Evolutionary conservation across 2,797 vertebrate species (phyloP).

Genomic region (Choloepus didactylus): DNA sequence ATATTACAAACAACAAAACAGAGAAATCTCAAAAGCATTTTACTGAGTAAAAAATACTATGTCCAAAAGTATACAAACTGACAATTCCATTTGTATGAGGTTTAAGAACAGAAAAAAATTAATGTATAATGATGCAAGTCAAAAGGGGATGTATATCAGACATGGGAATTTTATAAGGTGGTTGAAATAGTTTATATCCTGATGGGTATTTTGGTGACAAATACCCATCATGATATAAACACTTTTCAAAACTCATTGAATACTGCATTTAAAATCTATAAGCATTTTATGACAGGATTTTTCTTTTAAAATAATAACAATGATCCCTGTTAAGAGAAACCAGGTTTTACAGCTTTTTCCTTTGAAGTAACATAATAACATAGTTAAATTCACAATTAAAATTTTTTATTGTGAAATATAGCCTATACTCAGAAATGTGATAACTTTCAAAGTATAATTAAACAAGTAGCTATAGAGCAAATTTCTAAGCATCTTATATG

Average conservation of each 20-base stretch:
- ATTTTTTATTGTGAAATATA: too few relatives aligned
- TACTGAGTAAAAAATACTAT: background rate
- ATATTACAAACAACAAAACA: background rate
- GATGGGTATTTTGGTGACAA: background rate
- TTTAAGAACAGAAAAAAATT: background rate
- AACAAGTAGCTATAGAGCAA: too few relatives aligned
- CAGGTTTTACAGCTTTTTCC: background rate
- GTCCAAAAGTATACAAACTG: background rate
- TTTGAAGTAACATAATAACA: background rate
- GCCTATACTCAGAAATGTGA: too few relatives aligned
- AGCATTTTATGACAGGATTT: background rate
- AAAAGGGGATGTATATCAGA: background rate
- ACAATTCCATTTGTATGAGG: background rate
- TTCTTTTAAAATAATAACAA: background rate
- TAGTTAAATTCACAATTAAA: background rate
- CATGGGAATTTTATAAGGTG: background rate
- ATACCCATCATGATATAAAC: background rate
- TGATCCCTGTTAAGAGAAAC: background rate
- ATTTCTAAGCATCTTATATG: too few relatives aligned
- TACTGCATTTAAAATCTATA: background rate
- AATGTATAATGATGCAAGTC: background rate
- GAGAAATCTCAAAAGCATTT: background rate
- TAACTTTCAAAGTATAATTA: too few relatives aligned
- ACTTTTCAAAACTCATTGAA: background rate
- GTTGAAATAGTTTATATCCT: background rate